These are phyloP conservation scores for Caenorhabditis parvicauda DNA, from an alignment of 2,888 invertebrate genomes.

Conservation along the genomic window DNA sequence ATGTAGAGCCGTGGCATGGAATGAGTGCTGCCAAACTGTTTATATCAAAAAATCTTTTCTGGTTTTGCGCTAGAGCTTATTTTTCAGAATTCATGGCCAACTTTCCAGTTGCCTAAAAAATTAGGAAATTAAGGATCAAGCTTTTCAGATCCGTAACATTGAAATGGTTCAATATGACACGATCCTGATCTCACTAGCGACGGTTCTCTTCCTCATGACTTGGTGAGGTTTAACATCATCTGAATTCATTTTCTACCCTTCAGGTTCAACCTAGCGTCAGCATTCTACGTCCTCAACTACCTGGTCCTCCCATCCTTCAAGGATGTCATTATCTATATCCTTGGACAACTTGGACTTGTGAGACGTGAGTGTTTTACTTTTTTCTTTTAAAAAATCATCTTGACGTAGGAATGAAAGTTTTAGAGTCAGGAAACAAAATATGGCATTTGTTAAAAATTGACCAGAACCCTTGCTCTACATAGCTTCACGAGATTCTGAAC, in stretches of 20 bases:
- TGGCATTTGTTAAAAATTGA: too few species aligned
- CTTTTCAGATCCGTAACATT: constrained; percentile 42
- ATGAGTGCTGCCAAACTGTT: too few species aligned
- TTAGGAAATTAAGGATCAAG: neutral
- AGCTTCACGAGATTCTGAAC: too few species aligned
- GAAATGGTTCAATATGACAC: constrained; percentile 65
- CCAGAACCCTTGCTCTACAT: too few species aligned
- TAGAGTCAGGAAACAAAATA: neutral
- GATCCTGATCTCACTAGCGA: constrained; percentile 53
- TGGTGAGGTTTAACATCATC: neutral
- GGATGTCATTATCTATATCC: constrained; percentile 46
- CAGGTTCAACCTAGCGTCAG: constrained; percentile 56
- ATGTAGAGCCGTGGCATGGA: too few species aligned
- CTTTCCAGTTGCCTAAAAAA: neutral
- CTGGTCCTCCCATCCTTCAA: constrained; percentile 69
- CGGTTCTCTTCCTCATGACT: constrained; percentile 33
- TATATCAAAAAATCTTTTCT: too few species aligned
- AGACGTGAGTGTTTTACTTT: constrained; percentile 8
- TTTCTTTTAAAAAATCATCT: neutral
- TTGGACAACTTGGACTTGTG: constrained; percentile 37
- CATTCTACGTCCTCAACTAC: constrained; percentile 68
- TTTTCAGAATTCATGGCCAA: too few species aligned
- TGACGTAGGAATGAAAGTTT: neutral
- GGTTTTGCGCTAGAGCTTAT: too few species aligned
- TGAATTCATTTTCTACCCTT: neutral